phyloP scores from a whole-genome alignment of 2,797 vertebrate genomes.

The Fistularia commersonii region DNA sequence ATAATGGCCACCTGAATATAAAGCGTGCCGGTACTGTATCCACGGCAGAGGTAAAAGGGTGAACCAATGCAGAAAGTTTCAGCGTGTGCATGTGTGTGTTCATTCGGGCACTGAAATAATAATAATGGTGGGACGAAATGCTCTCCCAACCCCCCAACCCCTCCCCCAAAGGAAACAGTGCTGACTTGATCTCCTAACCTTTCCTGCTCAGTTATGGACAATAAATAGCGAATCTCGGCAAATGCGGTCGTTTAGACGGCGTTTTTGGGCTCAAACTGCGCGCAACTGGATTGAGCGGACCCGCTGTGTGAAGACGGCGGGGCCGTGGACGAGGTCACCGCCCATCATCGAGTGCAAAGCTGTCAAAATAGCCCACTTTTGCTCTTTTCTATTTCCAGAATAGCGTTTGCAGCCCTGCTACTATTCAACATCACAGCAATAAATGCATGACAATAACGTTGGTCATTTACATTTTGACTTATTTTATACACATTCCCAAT shows the following conservation, averaged over 20 bases:
- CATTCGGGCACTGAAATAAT: conserved; percentile 23
- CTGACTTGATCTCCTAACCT: conserved; percentile 48
- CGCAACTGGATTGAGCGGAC: conserved; percentile 30
- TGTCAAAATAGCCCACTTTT: conserved; percentile 19
- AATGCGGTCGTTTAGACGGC: conserved; percentile 40
- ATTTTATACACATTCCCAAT: no score
- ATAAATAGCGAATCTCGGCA: conserved; percentile 42
- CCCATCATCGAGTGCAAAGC: conserved; percentile 31
- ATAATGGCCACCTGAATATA: conserved; percentile 56
- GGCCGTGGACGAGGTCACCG: conserved; percentile 31
- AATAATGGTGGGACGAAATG: conserved; percentile 28
- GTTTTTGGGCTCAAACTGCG: conserved; percentile 40
- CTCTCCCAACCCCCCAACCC: conserved; percentile 4
- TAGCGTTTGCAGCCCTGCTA: no score
- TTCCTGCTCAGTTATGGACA: conserved; percentile 37
- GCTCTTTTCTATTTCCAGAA: not conserved
- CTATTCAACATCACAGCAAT: no score
- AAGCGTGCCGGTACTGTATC: conserved; percentile 39
- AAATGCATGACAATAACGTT: no score
- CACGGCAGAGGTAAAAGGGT: conserved; percentile 31
- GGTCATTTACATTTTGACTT: no score
- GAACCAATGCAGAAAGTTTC: not conserved
- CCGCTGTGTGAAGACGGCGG: conserved; percentile 34
- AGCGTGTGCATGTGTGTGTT: not conserved
- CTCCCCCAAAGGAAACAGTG: conserved; percentile 22